A percentile compares a stretch with the other conserved stretches of the same genome.
Evolutionary conservation across 2,888 invertebrate genomes (phyloP).

Genomic region (Orthosia gracilis): DNA sequence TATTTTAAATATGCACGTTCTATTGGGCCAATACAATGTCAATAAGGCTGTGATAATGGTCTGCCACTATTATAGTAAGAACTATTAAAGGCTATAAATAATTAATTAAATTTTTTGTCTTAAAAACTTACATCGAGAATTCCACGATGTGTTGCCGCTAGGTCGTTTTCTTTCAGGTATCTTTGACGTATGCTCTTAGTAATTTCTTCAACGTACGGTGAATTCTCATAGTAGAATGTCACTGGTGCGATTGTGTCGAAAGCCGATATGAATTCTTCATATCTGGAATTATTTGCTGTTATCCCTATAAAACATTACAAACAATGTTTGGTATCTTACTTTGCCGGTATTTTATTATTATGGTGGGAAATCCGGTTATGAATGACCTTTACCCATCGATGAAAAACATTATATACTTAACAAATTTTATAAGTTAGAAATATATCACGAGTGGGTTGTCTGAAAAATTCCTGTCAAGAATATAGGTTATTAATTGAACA

Average conservation of each 20-base stretch:
- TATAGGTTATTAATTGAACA: too few species aligned
- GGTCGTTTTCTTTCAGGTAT: constrained; percentile 90
- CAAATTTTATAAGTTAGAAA: too few species aligned
- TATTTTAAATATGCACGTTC: too few species aligned
- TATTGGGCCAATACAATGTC: too few species aligned
- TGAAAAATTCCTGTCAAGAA: too few species aligned
- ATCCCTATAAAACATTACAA: constrained; percentile 83
- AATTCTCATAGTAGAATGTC: constrained; percentile 92
- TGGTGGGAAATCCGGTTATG: too few species aligned
- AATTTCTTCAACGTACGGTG: constrained; percentile 85
- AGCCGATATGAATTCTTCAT: constrained; percentile 89
- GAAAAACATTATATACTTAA: too few species aligned
- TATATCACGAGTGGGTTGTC: too few species aligned
- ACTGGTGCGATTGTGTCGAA: constrained; percentile 91
- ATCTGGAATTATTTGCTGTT: constrained; percentile 84
- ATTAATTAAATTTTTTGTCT: background rate
- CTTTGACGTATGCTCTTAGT: constrained; percentile 89
- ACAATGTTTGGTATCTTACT: background rate
- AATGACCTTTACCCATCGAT: too few species aligned
- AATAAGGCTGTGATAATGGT: too few species aligned
- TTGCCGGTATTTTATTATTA: background rate
- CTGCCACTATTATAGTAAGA: too few species aligned
- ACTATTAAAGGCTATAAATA: too few species aligned
- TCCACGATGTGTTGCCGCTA: constrained; percentile 85
- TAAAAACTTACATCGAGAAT: constrained; percentile 91